Evolutionary conservation across 2,113 vertebrate genomes (phyloP), one percentile per base, ranked within the genome.

Genomic region (Gorsachius goisagi): DNA sequence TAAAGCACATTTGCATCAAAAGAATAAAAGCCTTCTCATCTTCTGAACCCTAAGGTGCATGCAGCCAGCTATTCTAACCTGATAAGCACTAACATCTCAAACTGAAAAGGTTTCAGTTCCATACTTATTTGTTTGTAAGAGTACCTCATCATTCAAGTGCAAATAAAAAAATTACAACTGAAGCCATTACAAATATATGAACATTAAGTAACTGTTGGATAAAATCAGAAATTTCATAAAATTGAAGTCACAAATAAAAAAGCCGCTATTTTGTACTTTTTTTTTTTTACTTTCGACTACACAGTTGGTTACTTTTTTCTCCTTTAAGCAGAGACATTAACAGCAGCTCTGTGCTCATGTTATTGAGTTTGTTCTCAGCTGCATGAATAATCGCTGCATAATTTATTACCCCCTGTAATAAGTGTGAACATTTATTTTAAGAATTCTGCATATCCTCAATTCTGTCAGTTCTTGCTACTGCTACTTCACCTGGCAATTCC

Each of bases 381-480:
- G 22, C 41, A 52, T 63, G 71, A 96, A 92, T 82, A 85, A 93
- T 78, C 9, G 0, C 64, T 88, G 85, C 71, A 79, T 88, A 85
- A 96, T 90, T 90, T 76, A 88, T 92, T 88, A 75, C n/a, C 35
- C 60, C 41, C 75, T 74, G 28, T 76, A 86, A 92, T 62, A 80
- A 39, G 64, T 14, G 22, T n/a, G 71, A 95, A 53, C 33, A n/a
- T 73, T 96, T 91, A 88, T 82, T 93, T 92, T 60, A 88, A 52
- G 68, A 86, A 69, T 74, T 89, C 82, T 95, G 72, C 45, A 60
- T 26, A 55, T 45, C 47, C 50, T 95, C 39, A 58, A 5, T 80
- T 72, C 64, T 77, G 63, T 39, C 41, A 86, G 33, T 63, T 90
- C 88, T 73, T 86, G 50, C 72, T 79, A n/a, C 71, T 72, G 66